These are phyloP conservation scores for Macrostomum lignano DNA, from an alignment of 1,140 invertebrate genomes.

Conservation along the genomic window DNA sequence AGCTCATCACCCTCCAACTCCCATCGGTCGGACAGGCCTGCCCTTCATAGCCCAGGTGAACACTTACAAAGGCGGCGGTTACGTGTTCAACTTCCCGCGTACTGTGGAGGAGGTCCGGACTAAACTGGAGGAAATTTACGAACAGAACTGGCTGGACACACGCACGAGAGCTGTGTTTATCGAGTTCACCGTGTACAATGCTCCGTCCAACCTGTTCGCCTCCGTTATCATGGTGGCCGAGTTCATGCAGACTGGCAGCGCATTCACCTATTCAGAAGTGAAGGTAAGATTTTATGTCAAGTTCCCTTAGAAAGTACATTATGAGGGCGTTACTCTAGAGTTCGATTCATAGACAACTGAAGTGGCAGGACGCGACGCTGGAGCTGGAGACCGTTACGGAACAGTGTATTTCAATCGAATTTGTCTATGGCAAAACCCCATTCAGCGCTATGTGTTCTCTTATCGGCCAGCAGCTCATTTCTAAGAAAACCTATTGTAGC, in stretches of 20 bases:
- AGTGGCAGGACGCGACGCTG: no score
- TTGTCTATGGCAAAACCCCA: no score
- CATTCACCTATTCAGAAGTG: constrained; percentile 13
- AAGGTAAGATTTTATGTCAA: constrained; percentile 16
- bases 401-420: no score
- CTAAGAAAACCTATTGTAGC: no score
- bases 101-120: constrained; percentile 8
- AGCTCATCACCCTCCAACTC: neutral
- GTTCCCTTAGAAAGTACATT: no score
- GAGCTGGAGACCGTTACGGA: no score
- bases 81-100: constrained; percentile 11
- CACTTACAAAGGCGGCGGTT: constrained; percentile 16
- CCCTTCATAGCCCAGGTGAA: no score
- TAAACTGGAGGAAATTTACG: constrained; percentile 8
- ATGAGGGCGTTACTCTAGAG: no score
- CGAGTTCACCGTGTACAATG: constrained; percentile 10
- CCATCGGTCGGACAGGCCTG: constrained; percentile 6
- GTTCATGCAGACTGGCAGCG: constrained; percentile 10
- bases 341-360: no score
- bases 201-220: constrained; percentile 10
- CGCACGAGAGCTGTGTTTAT: constrained; percentile 9
- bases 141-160: constrained; percentile 10
- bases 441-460: no score
- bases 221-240: constrained; percentile 10
- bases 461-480: no score